phyloP scores from a whole-genome alignment of 2,113 vertebrate species.

The Rhipidura dahli region DNA sequence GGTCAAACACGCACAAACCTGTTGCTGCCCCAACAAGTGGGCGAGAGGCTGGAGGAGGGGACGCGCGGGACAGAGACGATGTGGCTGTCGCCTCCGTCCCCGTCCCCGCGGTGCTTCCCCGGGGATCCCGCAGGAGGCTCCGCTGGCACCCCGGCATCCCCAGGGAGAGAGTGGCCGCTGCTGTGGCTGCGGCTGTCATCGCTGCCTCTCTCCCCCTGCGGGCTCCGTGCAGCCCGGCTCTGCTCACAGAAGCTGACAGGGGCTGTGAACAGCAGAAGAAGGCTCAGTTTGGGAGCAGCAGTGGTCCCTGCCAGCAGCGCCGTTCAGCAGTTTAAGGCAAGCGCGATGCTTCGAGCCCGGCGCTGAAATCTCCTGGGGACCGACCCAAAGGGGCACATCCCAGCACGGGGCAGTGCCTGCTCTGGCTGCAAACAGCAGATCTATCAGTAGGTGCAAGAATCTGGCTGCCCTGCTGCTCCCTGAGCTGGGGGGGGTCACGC shows the following conservation, averaged over 20 bases:
- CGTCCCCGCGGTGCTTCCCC: accelerated
- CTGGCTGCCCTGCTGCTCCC: background rate
- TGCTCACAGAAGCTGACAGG: background rate
- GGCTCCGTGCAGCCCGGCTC: background rate
- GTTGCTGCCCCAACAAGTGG: background rate
- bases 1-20: background rate
- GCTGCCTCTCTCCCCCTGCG: background rate
- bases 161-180: background rate
- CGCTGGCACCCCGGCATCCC: background rate
- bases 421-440: background rate
- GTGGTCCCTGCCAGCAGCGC: accelerated
- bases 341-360: accelerated
- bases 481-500: background rate
- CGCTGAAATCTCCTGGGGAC: background rate
- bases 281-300: accelerated
- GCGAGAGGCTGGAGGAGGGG: background rate
- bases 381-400: accelerated
- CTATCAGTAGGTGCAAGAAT: background rate
- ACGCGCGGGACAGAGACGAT: accelerated
- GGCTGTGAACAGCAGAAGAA: background rate
- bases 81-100: background rate
- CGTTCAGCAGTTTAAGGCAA: accelerated
- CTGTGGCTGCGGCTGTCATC: background rate
- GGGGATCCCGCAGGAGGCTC: accelerated
- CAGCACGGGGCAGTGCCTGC: background rate